These are phyloP conservation scores for Hymenochirus boettgeri DNA, from an alignment of 2,113 vertebrate genomes.

Conservation along the genomic window DNA sequence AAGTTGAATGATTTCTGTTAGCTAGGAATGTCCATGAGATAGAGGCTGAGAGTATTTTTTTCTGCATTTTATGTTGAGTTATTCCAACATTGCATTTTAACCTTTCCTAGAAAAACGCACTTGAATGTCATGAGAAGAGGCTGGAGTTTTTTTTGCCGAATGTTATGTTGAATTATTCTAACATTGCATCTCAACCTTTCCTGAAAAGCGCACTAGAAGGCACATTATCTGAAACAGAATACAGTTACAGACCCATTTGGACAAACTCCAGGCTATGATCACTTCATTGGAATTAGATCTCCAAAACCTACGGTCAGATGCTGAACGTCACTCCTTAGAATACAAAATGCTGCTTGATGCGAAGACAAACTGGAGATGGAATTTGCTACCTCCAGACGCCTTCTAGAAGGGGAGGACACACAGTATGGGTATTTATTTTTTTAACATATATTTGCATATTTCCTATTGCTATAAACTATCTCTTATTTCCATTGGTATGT, in stretches of 20 bases:
- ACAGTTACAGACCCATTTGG: conserved; percentile 58
- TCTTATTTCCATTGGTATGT: too few species aligned
- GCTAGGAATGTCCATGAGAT: too few species aligned
- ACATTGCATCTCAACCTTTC: not conserved
- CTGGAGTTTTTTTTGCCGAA: too few species aligned
- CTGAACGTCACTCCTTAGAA: conserved; percentile 57
- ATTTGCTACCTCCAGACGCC: conserved; percentile 46
- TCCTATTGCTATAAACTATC: too few species aligned
- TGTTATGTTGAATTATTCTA: too few species aligned
- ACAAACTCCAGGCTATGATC: conserved; percentile 61
- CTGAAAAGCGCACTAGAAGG: conserved; percentile 69
- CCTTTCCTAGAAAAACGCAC: conserved; percentile 62
- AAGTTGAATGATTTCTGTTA: too few species aligned
- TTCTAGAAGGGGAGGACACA: conserved; percentile 48
- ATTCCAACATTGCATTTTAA: too few species aligned
- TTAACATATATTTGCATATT: too few species aligned
- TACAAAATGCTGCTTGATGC: conserved; percentile 55
- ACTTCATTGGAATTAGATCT: conserved; percentile 63
- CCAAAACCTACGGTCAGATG: conserved; percentile 45
- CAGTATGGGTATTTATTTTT: too few species aligned
- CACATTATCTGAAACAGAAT: conserved; percentile 65
- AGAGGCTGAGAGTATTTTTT: too few species aligned
- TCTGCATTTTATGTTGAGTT: too few species aligned
- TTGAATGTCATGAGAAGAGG: conserved; percentile 50
- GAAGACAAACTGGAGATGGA: conserved; percentile 48